Conservation (phyloP, 2,113 vertebrate genomes). For the Tetrao urogallus region DNA sequence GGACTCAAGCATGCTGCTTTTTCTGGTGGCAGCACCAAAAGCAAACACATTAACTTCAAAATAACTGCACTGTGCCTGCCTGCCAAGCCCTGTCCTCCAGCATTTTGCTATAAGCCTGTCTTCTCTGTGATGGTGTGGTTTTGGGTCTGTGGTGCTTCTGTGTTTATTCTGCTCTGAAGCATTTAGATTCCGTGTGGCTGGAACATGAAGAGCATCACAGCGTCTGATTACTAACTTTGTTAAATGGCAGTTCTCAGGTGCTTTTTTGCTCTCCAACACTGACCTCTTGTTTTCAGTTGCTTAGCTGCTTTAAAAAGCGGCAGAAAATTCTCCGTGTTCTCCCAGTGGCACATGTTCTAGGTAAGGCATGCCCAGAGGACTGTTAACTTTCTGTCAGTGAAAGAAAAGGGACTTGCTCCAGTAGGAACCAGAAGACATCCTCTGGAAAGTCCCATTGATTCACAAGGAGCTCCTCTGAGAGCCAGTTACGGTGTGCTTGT, state of each 20-base stretch:
- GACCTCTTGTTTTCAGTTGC: not conserved
- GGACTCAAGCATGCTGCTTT: not conserved
- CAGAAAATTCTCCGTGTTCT: not conserved
- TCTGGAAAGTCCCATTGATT: not conserved
- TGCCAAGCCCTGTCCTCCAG: not conserved
- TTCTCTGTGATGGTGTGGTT: not conserved
- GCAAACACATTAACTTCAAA: not conserved
- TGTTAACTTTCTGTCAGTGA: not conserved
- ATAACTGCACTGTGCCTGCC: not conserved
- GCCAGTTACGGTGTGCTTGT: too few relatives aligned
- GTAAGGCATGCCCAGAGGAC: not conserved
- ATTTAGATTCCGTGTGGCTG: not conserved
- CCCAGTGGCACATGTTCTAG: not conserved
- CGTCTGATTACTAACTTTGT: not conserved
- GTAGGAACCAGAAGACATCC: not conserved
- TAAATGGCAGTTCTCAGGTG: not conserved
- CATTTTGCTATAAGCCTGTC: not conserved
- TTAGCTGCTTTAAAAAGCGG: not conserved
- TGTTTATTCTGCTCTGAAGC: not conserved
- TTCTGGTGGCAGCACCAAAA: not conserved
- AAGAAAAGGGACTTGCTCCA: not conserved
- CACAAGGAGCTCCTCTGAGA: not conserved
- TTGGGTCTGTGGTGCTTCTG: not conserved
- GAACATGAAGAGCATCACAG: not conserved
- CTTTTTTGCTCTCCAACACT: not conserved